Conservation (phyloP, 2,113 vertebrate genomes). For the Tichodroma muraria region DNA sequence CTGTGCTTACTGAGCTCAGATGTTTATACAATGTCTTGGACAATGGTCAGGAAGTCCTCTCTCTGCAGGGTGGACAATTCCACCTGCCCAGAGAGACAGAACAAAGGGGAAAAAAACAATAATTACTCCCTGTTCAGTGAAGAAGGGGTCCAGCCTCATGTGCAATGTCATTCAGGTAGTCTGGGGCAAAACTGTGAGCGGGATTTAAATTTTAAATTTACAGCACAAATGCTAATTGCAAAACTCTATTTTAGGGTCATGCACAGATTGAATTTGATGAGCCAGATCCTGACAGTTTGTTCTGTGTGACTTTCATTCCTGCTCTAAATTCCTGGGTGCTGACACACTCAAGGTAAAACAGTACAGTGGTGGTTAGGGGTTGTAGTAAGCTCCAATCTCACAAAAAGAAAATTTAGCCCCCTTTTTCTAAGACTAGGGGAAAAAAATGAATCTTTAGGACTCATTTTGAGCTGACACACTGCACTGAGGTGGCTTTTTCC, state of each 20-base stretch:
- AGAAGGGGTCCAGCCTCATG: neutral
- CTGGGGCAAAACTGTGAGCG: neutral
- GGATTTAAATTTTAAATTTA: neutral
- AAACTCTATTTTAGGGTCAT: neutral
- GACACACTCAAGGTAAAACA: neutral
- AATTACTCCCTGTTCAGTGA: neutral
- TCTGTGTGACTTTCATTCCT: neutral
- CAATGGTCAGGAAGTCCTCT: neutral
- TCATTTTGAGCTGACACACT: neutral
- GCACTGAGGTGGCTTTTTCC: conserved; percentile 8
- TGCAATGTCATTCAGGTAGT: neutral
- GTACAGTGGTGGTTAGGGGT: rapidly evolving
- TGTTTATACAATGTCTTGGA: neutral
- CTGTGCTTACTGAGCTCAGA: neutral
- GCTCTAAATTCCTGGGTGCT: neutral
- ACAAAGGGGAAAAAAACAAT: neutral
- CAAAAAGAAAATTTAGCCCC: neutral
- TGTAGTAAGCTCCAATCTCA: neutral
- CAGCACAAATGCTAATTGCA: neutral
- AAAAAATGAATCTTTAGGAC: neutral
- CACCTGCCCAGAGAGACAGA: neutral
- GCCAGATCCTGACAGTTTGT: neutral
- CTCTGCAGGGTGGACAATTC: neutral
- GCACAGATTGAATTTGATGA: neutral
- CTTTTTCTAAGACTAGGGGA: neutral